Conservation (phyloP, 2,888 invertebrate genomes). For the Drosophila paranaensis region DNA sequence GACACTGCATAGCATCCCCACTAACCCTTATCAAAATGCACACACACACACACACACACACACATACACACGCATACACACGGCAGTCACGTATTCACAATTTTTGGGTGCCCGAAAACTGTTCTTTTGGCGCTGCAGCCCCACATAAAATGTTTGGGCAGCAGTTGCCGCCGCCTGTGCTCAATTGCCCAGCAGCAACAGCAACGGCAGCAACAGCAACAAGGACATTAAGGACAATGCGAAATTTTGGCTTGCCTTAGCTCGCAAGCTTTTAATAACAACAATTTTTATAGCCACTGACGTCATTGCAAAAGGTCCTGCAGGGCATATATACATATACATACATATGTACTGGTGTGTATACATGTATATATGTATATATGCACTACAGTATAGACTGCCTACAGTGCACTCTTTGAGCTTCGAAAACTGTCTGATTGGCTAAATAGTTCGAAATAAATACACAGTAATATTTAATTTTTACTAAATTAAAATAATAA, state of each 20-base stretch:
- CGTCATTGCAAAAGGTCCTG: slow-evolving; percentile 49
- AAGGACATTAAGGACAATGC: slow-evolving; percentile 15
- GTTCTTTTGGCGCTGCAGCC: slow-evolving; percentile 33
- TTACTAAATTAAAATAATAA: too few relatives aligned
- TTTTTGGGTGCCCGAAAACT: slow-evolving; percentile 27
- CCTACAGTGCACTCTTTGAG: too few relatives aligned
- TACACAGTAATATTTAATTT: too few relatives aligned
- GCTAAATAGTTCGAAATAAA: too few relatives aligned
- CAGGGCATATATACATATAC: not conserved
- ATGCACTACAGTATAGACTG: not conserved
- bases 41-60: slow-evolving; percentile 16
- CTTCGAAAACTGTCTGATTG: not conserved
- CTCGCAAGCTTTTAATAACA: slow-evolving; percentile 47
- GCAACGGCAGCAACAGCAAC: slow-evolving; percentile 11
- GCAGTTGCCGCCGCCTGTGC: slow-evolving; percentile 45
- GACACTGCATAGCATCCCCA: slow-evolving; percentile 5
- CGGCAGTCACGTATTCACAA: slow-evolving; percentile 40
- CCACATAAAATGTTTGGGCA: slow-evolving; percentile 8
- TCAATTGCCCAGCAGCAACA: slow-evolving; percentile 49
- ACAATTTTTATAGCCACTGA: slow-evolving; percentile 46
- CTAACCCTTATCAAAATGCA: slow-evolving; percentile 34
- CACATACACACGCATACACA: slow-evolving; percentile 11
- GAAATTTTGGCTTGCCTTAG: slow-evolving; percentile 9
- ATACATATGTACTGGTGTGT: not conserved
- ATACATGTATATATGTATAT: not conserved